Conservation (phyloP, 2,797 vertebrate species). For the Macropus fuliginosus region DNA sequence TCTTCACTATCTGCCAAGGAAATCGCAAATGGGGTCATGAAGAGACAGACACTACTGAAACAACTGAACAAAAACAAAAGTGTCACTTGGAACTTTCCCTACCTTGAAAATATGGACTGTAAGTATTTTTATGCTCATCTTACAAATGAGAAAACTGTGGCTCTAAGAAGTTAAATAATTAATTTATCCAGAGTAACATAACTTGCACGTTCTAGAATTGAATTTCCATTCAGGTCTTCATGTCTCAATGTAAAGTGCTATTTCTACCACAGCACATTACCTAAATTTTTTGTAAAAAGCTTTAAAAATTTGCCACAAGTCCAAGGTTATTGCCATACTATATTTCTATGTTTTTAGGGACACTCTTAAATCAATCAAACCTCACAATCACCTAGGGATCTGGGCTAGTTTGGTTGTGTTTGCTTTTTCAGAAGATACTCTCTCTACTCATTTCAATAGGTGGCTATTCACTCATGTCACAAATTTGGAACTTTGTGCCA, state of each 20-base stretch:
- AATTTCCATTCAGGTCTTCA: not conserved
- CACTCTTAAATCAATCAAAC: not conserved
- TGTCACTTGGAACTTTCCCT: too few species aligned
- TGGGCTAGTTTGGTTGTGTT: not conserved
- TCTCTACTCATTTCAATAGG: not conserved
- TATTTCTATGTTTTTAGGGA: too few species aligned
- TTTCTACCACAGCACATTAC: not conserved
- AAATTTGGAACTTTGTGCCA: not conserved
- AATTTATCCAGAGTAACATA: too few species aligned
- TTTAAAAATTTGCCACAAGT: not conserved
- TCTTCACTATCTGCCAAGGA: too few species aligned
- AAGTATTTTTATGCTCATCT: too few species aligned
- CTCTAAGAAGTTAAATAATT: too few species aligned
- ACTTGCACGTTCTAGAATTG: too few species aligned
- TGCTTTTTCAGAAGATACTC: not conserved
- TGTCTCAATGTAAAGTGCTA: not conserved
- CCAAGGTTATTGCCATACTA: not conserved
- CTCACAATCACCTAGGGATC: not conserved
- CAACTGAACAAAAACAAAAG: too few species aligned
- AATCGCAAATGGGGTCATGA: too few species aligned
- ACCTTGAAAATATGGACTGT: too few species aligned
- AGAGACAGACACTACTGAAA: too few species aligned
- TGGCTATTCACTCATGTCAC: not conserved
- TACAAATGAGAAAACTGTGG: too few species aligned
- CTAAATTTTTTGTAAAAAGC: not conserved